Evolutionary conservation across 1,140 invertebrate species (phyloP), one percentile per base, ranked within the genome.

Genomic region (Heliconius melpomene): DNA sequence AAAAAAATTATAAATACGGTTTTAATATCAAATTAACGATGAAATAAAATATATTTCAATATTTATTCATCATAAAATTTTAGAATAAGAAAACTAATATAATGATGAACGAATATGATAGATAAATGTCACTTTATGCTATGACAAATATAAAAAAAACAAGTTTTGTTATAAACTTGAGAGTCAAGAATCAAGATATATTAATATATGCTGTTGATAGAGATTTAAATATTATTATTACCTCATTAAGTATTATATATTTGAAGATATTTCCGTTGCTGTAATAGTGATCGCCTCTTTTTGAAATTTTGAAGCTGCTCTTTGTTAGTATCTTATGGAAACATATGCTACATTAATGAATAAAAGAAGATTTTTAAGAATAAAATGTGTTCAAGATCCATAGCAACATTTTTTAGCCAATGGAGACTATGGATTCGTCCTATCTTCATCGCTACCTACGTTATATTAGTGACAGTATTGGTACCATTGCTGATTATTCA

Each of bases 341-440:
- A 71, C 75, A 77, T 77, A 60, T 77, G 75, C 38, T 77, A 26
- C 29, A 50, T 77, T 70, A 77, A 77, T 77, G 75, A 70, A 23
- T 40, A 77, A 50, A 70, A 75, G 73, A 72, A 11, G 26, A 71
- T 54, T 78, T 78, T 57, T 81, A 77, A 54, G 26, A 79, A 74
- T 50, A 89, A 86, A 80, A 94, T 94, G 92, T 94, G 93, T 90
- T 85, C 90, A 72, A 78, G 84, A 38, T 77, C 87, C 57, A 82
- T 92, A 52, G 77, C 60, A 66, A 66, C 88, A 50, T 95, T 96
- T 89, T 96, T 96, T 88, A 95, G 95, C 82, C 95, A 96, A 85
- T 99, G 98, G 98, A 96, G 97, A 89, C 91, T 97, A 85, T 99
- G 98, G 98, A 98, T 99, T 90, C 95, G 97, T 50, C 98, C 98